Evolutionary conservation across 2,888 invertebrate species (phyloP).

Genomic region (Hyalella azteca): DNA sequence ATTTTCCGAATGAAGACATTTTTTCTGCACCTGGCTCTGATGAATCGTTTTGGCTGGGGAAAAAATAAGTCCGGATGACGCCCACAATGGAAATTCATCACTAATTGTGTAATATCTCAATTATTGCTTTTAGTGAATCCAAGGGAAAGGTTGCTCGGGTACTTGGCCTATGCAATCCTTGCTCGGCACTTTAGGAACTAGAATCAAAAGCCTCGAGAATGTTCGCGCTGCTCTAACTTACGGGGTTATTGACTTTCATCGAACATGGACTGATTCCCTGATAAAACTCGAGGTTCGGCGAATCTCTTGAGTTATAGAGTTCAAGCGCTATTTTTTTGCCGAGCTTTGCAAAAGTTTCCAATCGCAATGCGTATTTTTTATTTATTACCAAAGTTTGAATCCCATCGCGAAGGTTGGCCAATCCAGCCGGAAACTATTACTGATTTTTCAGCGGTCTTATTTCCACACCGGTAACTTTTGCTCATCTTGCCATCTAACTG

Average conservation of each 20-base stretch:
- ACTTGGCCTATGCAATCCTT: no score
- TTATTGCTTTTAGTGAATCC: no score
- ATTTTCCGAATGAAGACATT: no score
- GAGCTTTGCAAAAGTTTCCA: constrained; percentile 5
- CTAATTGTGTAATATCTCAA: no score
- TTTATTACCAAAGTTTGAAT: constrained; percentile 37
- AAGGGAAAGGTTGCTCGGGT: no score
- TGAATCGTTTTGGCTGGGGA: no score
- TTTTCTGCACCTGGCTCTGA: no score
- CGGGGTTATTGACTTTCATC: constrained; percentile 1
- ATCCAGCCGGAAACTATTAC: constrained; percentile 28
- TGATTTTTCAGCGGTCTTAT: constrained; percentile 29
- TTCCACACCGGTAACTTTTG: constrained; percentile 21
- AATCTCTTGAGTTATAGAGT: constrained; percentile 36
- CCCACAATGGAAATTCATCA: no score
- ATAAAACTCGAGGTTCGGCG: constrained; percentile 8
- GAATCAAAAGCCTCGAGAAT: no score
- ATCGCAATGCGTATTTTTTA: constrained; percentile 35
- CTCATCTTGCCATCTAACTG: constrained; percentile 33
- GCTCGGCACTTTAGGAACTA: neutral
- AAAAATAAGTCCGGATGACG: no score
- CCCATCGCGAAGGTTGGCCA: constrained; percentile 26
- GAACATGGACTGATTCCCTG: constrained; percentile 26
- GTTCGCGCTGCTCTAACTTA: neutral
- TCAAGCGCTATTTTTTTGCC: constrained; percentile 20